Conservation (phyloP, 2,797 vertebrate species). For the Anguilla anguilla region DNA sequence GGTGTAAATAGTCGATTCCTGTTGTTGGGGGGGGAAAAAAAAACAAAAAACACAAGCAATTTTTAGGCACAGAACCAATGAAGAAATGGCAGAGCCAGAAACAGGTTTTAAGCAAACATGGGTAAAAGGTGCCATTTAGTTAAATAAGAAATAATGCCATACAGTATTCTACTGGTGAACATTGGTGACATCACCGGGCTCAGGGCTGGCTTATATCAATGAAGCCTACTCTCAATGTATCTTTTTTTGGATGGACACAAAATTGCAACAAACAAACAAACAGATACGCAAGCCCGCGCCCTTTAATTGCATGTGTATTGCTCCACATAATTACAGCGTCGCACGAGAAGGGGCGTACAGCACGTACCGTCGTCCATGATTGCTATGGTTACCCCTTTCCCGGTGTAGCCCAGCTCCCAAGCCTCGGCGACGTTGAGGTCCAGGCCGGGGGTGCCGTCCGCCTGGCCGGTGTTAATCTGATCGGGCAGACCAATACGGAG, state of each 20-base stretch:
- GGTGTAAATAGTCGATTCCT: slow-evolving; percentile 99
- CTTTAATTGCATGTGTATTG: background rate
- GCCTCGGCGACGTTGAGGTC: slow-evolving; percentile 99
- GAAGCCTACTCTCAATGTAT: background rate
- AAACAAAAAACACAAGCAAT: background rate
- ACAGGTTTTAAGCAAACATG: background rate
- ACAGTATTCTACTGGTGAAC: background rate
- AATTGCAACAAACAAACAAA: background rate
- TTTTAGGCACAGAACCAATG: background rate
- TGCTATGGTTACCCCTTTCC: slow-evolving; percentile 95
- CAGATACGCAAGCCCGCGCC: background rate
- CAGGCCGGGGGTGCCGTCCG: slow-evolving; percentile 95
- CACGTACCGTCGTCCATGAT: slow-evolving; percentile 98
- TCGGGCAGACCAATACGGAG: slow-evolving; percentile 61
- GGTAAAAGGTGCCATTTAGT: background rate
- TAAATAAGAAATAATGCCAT: background rate
- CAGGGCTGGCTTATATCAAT: background rate
- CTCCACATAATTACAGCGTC: background rate
- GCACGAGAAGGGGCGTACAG: background rate
- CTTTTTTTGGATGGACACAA: background rate
- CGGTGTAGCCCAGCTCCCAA: slow-evolving; percentile 96
- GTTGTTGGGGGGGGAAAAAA: slow-evolving; percentile 56
- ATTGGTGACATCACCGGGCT: background rate
- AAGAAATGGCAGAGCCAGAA: background rate
- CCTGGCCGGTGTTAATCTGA: slow-evolving; percentile 98